Conservation (phyloP, 2,888 invertebrate species). For the Petrophora chlorosata region DNA sequence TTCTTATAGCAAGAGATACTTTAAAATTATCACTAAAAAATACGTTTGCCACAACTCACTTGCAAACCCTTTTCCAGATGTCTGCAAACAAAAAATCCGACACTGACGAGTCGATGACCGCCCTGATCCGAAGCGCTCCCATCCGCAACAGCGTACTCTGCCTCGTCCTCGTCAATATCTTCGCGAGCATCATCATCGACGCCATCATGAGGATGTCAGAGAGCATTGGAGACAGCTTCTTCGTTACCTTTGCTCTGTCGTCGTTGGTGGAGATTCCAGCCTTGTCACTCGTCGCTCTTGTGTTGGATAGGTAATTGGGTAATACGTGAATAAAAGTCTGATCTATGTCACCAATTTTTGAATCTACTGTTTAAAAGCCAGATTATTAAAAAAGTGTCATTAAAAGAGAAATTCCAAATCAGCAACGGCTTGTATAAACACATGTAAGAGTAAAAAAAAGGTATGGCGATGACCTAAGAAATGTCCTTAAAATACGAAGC, state of each 20-base stretch:
- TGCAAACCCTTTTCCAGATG: conserved; percentile 28
- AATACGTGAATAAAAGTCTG: neutral
- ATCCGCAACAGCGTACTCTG: conserved; percentile 47
- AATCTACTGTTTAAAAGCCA: too few relatives aligned
- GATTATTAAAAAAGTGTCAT: too few relatives aligned
- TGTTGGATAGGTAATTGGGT: conserved; percentile 37
- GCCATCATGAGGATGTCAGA: conserved; percentile 62
- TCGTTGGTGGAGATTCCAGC: conserved; percentile 59
- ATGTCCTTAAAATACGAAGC: too few relatives aligned
- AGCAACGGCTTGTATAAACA: too few relatives aligned
- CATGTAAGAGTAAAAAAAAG: too few relatives aligned
- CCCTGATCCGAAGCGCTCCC: conserved; percentile 44
- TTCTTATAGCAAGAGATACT: too few relatives aligned
- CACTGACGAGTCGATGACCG: conserved; percentile 45
- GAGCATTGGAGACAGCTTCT: conserved; percentile 60
- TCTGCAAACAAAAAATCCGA: conserved; percentile 41
- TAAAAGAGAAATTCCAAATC: too few relatives aligned
- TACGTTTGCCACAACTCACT: too few relatives aligned
- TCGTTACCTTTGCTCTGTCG: conserved; percentile 60
- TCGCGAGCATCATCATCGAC: conserved; percentile 55
- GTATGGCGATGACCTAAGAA: too few relatives aligned
- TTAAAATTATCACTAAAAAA: too few relatives aligned
- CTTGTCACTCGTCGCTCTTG: conserved; percentile 33
- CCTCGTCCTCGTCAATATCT: conserved; percentile 50
- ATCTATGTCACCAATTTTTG: too few relatives aligned